Evolutionary conservation across 2,113 vertebrate genomes (phyloP).

Genomic region (Thinocorus orbignyianus): DNA sequence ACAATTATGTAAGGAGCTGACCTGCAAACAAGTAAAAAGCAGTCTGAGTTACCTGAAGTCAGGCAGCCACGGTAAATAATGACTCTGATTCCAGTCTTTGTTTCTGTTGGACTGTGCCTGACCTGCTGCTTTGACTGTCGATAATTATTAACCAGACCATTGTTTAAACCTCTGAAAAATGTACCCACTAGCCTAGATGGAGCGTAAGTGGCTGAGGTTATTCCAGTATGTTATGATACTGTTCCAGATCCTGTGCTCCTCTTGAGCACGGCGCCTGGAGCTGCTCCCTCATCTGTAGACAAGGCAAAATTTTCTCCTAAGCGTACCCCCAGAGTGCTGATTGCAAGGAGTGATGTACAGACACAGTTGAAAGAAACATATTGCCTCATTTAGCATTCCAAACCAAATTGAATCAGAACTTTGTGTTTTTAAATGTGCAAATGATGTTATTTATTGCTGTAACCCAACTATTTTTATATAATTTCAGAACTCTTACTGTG

Average conservation of each 20-base stretch:
- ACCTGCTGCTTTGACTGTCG: background rate
- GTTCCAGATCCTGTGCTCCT: background rate
- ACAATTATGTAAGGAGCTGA: background rate
- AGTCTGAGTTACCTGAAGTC: background rate
- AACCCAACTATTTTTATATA: background rate
- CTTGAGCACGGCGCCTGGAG: fast-evolving
- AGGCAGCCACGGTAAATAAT: background rate
- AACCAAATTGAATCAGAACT: background rate
- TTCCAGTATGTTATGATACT: fast-evolving
- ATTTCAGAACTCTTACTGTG: background rate
- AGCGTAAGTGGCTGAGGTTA: background rate
- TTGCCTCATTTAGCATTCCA: background rate
- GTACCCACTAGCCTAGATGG: background rate
- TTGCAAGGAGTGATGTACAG: background rate
- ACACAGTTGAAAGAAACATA: background rate
- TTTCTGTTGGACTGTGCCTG: background rate
- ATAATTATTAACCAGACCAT: background rate
- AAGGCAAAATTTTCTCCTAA: background rate
- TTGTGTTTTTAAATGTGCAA: background rate
- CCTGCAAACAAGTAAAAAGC: background rate
- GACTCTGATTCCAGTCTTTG: background rate
- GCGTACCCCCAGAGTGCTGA: background rate
- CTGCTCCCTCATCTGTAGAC: fast-evolving
- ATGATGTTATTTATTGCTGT: background rate
- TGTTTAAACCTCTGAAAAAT: background rate